Conservation (phyloP, 2,888 invertebrate species). For the Acrobasis repandana region DNA sequence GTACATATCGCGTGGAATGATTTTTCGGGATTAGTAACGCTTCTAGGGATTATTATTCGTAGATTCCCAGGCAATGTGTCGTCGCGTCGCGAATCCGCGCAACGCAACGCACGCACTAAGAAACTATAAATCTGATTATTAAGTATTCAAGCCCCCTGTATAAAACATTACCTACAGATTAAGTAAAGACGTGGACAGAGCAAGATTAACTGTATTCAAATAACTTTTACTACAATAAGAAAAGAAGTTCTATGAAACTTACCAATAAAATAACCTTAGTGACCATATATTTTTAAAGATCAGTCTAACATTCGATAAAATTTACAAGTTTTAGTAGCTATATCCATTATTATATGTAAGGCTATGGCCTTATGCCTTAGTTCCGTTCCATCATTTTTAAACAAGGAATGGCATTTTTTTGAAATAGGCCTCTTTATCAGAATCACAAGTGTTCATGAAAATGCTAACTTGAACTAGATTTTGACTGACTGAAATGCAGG, state of each 20-base stretch:
- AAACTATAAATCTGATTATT: conserved; percentile 45
- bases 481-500: conserved; percentile 10
- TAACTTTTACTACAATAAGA: conserved; percentile 50
- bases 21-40: too few species aligned
- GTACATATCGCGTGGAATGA: too few species aligned
- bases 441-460: background rate
- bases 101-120: conserved; percentile 16
- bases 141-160: conserved; percentile 53
- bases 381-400: background rate
- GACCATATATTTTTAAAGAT: conserved; percentile 78
- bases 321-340: conserved; percentile 62
- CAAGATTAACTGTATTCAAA: conserved; percentile 51
- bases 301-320: conserved; percentile 82
- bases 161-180: conserved; percentile 61
- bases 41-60: too few species aligned
- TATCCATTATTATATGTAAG: conserved; percentile 55
- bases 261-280: conserved; percentile 53
- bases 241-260: conserved; percentile 68
- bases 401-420: background rate
- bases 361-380: conserved; percentile 51
- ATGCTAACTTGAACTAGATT: background rate
- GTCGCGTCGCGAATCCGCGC: too few species aligned
- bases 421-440: background rate
- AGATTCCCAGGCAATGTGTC: too few species aligned
- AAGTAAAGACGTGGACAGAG: conserved; percentile 71